Percentiles rank a stretch among this genome's conserved stretches.
phyloP scores from a whole-genome alignment of 2,888 invertebrate species.

The Lepeophtheirus nordmannii region DNA sequence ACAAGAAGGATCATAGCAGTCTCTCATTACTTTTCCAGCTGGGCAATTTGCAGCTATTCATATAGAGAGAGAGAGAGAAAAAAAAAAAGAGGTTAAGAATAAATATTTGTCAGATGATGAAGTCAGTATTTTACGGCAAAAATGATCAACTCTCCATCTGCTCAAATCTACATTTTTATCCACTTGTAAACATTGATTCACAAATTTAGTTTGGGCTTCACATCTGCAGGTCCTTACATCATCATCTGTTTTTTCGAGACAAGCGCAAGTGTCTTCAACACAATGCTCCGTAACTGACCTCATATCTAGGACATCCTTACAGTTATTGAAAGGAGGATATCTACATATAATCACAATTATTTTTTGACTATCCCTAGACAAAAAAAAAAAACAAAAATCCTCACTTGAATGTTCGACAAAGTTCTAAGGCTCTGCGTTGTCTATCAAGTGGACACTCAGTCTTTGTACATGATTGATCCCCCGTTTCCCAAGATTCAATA shows the following conservation, averaged over 20 bases:
- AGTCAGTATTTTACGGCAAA: conserved; percentile 3
- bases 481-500: not conserved
- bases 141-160: conserved; percentile 6
- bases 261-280: not conserved
- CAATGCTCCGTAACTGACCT: not conserved
- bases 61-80: not conserved
- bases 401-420: not conserved
- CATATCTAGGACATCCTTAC: not conserved
- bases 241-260: conserved; percentile 3
- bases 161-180: not conserved
- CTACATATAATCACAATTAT: not conserved
- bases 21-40: not conserved
- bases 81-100: not conserved
- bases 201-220: not conserved
- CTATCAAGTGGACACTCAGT: not conserved
- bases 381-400: not conserved
- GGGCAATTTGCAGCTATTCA: conserved; percentile 6
- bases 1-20: conserved; percentile 10
- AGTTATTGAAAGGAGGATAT: conserved; percentile 4
- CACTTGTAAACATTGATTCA: not conserved
- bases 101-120: not conserved
- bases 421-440: not conserved
- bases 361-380: not conserved
- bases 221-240: conserved; percentile 1
- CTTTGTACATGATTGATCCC: not conserved